Conservation (phyloP, 2,113 vertebrate species). For the Rafetus swinhoei region DNA sequence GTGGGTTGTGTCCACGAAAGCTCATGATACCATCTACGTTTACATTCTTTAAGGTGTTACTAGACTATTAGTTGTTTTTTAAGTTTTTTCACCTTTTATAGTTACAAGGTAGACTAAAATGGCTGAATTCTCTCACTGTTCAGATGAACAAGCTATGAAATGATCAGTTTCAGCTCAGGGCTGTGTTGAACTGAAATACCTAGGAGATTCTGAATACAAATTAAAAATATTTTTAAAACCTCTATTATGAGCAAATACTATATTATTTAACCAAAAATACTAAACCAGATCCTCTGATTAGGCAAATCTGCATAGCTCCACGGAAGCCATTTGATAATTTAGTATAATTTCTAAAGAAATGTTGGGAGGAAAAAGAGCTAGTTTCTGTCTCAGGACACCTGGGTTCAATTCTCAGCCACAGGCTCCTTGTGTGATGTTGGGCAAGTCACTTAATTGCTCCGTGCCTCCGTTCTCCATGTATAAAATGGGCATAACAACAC, state of each 20-base stretch:
- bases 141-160: background rate
- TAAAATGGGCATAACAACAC: background rate
- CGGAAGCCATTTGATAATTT: background rate
- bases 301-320: background rate
- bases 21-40: too few relatives aligned
- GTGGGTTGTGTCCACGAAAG: too few relatives aligned
- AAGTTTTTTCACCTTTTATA: background rate
- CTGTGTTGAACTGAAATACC: background rate
- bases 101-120: background rate
- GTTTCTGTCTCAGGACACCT: background rate
- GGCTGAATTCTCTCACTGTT: background rate
- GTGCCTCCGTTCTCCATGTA: background rate
- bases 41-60: too few relatives aligned
- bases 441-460: background rate
- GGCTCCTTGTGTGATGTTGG: background rate
- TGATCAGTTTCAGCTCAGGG: background rate
- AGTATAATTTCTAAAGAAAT: background rate
- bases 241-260: background rate
- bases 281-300: background rate
- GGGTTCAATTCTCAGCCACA: background rate
- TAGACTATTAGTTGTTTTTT: too few relatives aligned
- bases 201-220: background rate
- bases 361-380: background rate
- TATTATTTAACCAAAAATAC: background rate
- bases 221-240: background rate